Base-by-base conservation (phyloP, 2,888 invertebrate species). In the Dryobotodes eremita region DNA sequence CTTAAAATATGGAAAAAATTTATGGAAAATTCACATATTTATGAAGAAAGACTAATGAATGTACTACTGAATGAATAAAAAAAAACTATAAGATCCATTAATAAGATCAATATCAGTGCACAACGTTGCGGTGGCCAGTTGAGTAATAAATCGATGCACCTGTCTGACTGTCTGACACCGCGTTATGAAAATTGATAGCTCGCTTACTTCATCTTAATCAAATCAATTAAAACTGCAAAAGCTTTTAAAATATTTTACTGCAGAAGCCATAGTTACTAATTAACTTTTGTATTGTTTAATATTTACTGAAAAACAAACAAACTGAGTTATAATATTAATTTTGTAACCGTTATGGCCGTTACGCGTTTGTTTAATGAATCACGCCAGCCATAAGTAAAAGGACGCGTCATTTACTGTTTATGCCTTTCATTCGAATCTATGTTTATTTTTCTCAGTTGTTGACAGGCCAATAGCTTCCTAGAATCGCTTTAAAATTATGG, bases 401-500 rank as follows among this genome's bases (percentile, higher is more conserved):
- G 88, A 77, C 79, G 81, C 84, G 61, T 79, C 83, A 83, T 80
- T 81, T 71, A 62, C 59, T 85, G 85, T 83, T 80, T 79, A 73
- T 71, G 65, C 82, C 61, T 89, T 78, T 88, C 88, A 86, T 84
- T 86, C 64, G 77, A 78, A 80, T 65, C 71, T 70, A 15, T 71
- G 82, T 88, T 89, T 89, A 85, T 86, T 80, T 86, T 78, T 69
- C 64, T 62, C 31, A 57, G 71, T 53, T 62, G 89, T 80, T 87
- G 89, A 89, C 77, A 82, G 89, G 66, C 83, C 88, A 82, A 88
- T 85, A 71, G 84, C 82, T 78, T 79, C 72, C 46, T 64, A 77
- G 85, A 85, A 85, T 59, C 71, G 71, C 26, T 83, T 78, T 79
- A 72, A 82, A 72, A 71, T 80, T 69, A 83, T 79, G 72, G 82